These are phyloP conservation scores for Hippopotamyrus pictus DNA, from an alignment of 2,797 vertebrate species.

Conservation along the genomic window DNA sequence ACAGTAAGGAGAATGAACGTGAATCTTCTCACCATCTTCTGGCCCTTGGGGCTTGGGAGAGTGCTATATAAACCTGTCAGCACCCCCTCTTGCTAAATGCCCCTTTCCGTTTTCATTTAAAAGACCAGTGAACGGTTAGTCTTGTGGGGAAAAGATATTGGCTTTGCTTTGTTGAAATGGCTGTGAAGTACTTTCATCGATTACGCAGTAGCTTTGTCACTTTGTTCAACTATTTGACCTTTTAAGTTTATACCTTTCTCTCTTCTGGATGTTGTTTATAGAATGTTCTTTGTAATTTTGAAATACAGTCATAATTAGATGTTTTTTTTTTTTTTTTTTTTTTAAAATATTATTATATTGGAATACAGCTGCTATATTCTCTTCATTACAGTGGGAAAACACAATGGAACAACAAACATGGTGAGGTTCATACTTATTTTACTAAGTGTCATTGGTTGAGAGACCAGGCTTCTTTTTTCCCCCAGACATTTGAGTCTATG, in stretches of 20 bases:
- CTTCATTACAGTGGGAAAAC: conserved; percentile 23
- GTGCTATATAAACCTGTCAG: background rate
- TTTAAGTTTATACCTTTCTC: background rate
- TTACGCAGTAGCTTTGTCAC: background rate
- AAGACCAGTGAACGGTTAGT: background rate
- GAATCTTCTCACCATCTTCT: background rate
- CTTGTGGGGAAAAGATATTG: background rate
- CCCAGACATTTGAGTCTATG: background rate
- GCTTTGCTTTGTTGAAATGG: background rate
- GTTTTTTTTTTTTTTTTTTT: too few relatives aligned
- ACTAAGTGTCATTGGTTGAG: background rate
- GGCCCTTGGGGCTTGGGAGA: background rate
- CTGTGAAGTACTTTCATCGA: background rate
- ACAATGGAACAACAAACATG: conserved; percentile 27
- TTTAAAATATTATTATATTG: too few relatives aligned
- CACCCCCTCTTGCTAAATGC: background rate
- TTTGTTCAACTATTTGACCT: background rate
- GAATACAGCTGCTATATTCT: background rate
- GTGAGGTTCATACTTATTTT: conserved; percentile 22
- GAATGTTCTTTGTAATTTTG: background rate
- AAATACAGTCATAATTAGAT: background rate
- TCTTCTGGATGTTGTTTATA: background rate
- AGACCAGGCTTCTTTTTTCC: background rate
- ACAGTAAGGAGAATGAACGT: background rate
- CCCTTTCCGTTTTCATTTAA: background rate